A percentile compares a stretch with the other conserved stretches of the same genome.
phyloP scores from a whole-genome alignment of 2,113 vertebrate genomes.

The Clinocottus analis region DNA sequence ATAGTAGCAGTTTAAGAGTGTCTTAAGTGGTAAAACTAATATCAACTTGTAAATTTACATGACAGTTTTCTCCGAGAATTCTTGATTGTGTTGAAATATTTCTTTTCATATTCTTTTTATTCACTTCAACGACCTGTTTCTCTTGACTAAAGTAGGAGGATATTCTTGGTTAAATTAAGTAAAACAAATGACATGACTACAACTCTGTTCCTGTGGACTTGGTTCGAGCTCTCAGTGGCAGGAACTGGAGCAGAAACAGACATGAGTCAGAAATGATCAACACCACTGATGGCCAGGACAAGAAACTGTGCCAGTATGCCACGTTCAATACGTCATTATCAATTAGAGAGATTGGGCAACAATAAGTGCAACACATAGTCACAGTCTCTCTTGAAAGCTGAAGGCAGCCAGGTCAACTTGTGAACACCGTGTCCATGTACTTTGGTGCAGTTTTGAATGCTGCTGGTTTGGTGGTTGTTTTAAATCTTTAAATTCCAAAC shows the following conservation, averaged over 20 bases:
- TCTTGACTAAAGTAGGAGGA: not conserved
- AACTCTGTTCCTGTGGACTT: not conserved
- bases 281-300: not conserved
- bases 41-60: not conserved
- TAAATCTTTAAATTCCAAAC: not conserved
- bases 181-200: not conserved
- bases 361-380: too few relatives aligned
- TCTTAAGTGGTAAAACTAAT: not conserved
- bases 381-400: too few relatives aligned
- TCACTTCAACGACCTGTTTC: not conserved
- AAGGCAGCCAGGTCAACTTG: too few relatives aligned
- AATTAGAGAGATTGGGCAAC: too few relatives aligned
- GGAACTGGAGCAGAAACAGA: not conserved
- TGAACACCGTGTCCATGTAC: too few relatives aligned
- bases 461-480: too few relatives aligned
- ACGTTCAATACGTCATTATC: too few relatives aligned
- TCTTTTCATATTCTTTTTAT: not conserved
- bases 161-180: not conserved
- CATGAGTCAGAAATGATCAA: slow-evolving; percentile 11
- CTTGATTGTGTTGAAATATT: not conserved
- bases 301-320: too few relatives aligned
- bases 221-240: slow-evolving; percentile 30
- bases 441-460: too few relatives aligned
- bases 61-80: not conserved
- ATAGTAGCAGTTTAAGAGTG: not conserved